These are phyloP conservation scores for Rhinogobius similis DNA, from an alignment of 2,113 vertebrate species.

Conservation along the genomic window DNA sequence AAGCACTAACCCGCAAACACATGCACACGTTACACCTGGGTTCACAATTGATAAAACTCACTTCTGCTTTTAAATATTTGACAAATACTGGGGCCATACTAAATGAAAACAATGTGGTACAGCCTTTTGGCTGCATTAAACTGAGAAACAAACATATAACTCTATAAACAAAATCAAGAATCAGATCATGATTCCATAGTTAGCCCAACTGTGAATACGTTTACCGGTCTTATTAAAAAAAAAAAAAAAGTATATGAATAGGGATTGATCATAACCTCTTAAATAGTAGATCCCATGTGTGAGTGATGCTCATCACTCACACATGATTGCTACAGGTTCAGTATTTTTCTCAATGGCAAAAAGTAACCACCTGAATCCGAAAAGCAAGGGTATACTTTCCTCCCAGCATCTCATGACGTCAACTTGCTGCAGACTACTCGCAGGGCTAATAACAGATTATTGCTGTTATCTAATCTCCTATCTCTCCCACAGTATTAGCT, in stretches of 20 bases:
- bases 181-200: background rate
- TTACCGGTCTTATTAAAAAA: no score
- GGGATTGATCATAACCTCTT: background rate
- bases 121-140: no score
- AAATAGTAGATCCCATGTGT: background rate
- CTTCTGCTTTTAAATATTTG: background rate
- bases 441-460: slow-evolving; percentile 14
- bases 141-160: no score
- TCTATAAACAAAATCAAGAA: no score
- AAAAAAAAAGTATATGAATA: no score
- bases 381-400: background rate
- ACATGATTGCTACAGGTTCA: background rate
- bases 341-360: background rate
- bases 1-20: background rate
- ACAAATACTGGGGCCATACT: no score
- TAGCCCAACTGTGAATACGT: no score
- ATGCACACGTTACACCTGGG: background rate
- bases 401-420: background rate
- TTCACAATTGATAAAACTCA: background rate
- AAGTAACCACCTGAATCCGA: background rate
- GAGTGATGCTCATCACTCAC: background rate
- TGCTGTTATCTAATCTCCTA: slow-evolving; percentile 4
- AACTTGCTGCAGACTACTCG: background rate
- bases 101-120: no score
- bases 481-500: background rate